phyloP scores from a whole-genome alignment of 2,888 invertebrate genomes.

The Eudasyphora cyanicolor region DNA sequence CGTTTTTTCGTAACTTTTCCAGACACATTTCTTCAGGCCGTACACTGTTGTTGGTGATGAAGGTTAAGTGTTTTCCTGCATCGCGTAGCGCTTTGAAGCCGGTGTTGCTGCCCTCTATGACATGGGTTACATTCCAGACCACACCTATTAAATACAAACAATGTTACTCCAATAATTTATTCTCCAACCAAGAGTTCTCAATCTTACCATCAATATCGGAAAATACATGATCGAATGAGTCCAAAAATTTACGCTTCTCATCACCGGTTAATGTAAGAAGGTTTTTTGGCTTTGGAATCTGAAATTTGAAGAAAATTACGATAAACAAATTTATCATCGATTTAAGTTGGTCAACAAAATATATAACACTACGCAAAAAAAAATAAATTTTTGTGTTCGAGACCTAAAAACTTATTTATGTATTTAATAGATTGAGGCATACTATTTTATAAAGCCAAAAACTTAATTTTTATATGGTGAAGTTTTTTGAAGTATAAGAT shows the following conservation, averaged over 20 bases:
- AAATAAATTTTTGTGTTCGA: too few species aligned
- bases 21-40: conserved; percentile 71
- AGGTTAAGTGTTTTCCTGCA: conserved; percentile 79
- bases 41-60: conserved; percentile 80
- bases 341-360: too few species aligned
- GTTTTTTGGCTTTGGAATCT: conserved; percentile 65
- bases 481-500: too few species aligned
- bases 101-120: conserved; percentile 75
- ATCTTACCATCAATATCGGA: conserved; percentile 84
- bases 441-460: too few species aligned
- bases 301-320: conserved; percentile 1
- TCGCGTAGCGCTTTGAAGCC: conserved; percentile 76
- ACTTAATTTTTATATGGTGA: too few species aligned
- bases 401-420: too few species aligned
- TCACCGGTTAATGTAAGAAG: conserved; percentile 72
- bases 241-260: conserved; percentile 77
- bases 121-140: conserved; percentile 75
- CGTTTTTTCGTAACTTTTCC: conserved; percentile 68
- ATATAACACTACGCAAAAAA: too few species aligned
- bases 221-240: conserved; percentile 82
- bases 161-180: too few species aligned
- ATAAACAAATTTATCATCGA: too few species aligned
- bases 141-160: too few species aligned
- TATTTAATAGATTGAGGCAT: too few species aligned
- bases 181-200: too few species aligned